Evolutionary conservation across 1,140 invertebrate genomes (phyloP).

Genomic region (Caerostris darwini): DNA sequence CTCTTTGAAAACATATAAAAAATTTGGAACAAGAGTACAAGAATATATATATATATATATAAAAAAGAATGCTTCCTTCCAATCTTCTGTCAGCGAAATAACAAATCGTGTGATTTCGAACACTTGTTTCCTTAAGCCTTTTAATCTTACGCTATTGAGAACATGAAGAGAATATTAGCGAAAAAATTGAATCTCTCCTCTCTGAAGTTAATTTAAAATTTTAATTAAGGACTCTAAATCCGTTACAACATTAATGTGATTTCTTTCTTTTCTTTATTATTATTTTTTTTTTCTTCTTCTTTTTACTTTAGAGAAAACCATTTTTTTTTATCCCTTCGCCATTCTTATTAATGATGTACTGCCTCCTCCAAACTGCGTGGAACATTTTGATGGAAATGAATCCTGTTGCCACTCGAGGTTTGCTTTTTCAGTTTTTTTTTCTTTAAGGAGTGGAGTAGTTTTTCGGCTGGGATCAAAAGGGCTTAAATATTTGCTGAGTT

Average conservation of each 20-base stretch:
- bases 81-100: not conserved
- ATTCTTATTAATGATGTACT: slow-evolving; percentile 32
- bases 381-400: slow-evolving; percentile 40
- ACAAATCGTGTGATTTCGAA: slow-evolving; percentile 27
- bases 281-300: not conserved
- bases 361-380: slow-evolving; percentile 12
- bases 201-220: slow-evolving; percentile 30
- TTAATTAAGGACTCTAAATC: slow-evolving; percentile 40
- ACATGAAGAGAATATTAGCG: not conserved
- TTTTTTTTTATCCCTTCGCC: not conserved
- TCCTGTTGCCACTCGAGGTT: slow-evolving; percentile 41
- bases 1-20: not conserved
- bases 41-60: not conserved
- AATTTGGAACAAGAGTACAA: not conserved
- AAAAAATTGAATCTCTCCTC: slow-evolving; percentile 18
- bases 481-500: slow-evolving; percentile 21
- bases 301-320: not conserved
- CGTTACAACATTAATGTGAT: slow-evolving; percentile 21
- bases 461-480: not conserved
- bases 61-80: not conserved
- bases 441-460: not conserved
- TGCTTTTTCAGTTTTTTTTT: not conserved
- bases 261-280: not conserved
- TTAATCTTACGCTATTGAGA: not conserved
- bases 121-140: slow-evolving; percentile 18